phyloP scores from a whole-genome alignment of 2,888 invertebrate genomes.

The Anticlea derivata region DNA sequence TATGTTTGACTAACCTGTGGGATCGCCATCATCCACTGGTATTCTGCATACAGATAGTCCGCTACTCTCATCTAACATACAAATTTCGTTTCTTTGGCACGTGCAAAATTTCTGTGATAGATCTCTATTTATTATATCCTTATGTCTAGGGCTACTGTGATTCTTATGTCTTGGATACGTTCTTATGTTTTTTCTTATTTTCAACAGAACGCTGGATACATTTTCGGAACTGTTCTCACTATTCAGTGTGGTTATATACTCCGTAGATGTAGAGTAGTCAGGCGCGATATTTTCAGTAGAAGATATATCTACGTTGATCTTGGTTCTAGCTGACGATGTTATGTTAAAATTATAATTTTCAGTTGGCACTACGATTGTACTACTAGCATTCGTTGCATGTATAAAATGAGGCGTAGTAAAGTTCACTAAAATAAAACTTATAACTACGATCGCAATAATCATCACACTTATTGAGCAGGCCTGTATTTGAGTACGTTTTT shows the following conservation, averaged over 20 bases:
- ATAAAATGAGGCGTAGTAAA: constrained; percentile 74
- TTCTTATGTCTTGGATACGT: constrained; percentile 67
- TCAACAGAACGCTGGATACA: constrained; percentile 58
- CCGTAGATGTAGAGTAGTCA: constrained; percentile 49
- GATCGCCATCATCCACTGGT: constrained; percentile 80
- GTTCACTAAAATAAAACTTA: constrained; percentile 80
- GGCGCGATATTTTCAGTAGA: constrained; percentile 38
- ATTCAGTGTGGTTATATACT: constrained; percentile 40
- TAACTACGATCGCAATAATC: constrained; percentile 77
- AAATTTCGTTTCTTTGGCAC: constrained; percentile 84
- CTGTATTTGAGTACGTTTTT: constrained; percentile 78
- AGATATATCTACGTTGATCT: constrained; percentile 50
- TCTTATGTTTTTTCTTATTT: constrained; percentile 74
- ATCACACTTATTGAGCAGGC: constrained; percentile 82
- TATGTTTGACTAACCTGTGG: constrained; percentile 79
- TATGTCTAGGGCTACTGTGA: constrained; percentile 53
- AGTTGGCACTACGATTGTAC: constrained; percentile 78
- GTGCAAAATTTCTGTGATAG: constrained; percentile 73
- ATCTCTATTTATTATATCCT: constrained; percentile 68
- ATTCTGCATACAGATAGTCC: constrained; percentile 83
- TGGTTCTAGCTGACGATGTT: constrained; percentile 60
- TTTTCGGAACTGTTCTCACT: constrained; percentile 52
- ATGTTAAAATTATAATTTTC: constrained; percentile 55
- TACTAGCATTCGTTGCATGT: constrained; percentile 59
- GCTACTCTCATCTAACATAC: constrained; percentile 85